Conservation (phyloP, 2,888 invertebrate genomes). For the Campoplex capitator region DNA sequence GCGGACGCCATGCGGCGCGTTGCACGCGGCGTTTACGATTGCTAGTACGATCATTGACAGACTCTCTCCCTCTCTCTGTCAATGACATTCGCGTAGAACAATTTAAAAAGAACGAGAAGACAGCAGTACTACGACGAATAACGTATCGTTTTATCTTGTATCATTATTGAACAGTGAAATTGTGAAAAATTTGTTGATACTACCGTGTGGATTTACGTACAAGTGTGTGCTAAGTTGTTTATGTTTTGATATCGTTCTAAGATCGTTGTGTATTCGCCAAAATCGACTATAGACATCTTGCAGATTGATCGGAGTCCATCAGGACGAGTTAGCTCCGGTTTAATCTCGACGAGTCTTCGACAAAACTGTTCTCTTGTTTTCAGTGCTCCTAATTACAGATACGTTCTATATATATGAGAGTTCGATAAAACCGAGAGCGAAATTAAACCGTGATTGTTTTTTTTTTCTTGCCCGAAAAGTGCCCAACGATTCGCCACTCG, state of each 20-base stretch:
- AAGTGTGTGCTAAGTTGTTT: conserved; percentile 6
- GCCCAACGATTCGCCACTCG: neutral
- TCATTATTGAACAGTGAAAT: conserved; percentile 11
- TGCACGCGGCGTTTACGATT: conserved; percentile 76
- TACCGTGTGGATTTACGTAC: conserved; percentile 32
- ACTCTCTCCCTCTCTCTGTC: neutral
- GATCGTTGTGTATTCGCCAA: neutral
- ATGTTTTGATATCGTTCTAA: neutral
- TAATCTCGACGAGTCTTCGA: conserved; percentile 16
- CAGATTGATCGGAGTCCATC: conserved; percentile 25
- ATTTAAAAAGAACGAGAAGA: conserved; percentile 9
- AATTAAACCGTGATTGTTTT: conserved; percentile 4
- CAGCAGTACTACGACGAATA: neutral
- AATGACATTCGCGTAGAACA: conserved; percentile 16
- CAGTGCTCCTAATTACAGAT: conserved; percentile 19
- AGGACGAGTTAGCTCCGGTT: conserved; percentile 23
- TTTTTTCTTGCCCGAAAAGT: neutral
- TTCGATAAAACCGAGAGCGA: conserved; percentile 13
- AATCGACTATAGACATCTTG: conserved; percentile 14
- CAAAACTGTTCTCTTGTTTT: neutral
- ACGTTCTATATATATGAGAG: neutral
- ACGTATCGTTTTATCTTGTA: conserved; percentile 54
- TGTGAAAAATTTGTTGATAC: conserved; percentile 17
- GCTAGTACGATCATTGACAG: conserved; percentile 45
- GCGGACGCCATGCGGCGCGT: conserved; percentile 84